Evolutionary conservation across 2,888 invertebrate species (phyloP).

Genomic region (Polyploca ridens): DNA sequence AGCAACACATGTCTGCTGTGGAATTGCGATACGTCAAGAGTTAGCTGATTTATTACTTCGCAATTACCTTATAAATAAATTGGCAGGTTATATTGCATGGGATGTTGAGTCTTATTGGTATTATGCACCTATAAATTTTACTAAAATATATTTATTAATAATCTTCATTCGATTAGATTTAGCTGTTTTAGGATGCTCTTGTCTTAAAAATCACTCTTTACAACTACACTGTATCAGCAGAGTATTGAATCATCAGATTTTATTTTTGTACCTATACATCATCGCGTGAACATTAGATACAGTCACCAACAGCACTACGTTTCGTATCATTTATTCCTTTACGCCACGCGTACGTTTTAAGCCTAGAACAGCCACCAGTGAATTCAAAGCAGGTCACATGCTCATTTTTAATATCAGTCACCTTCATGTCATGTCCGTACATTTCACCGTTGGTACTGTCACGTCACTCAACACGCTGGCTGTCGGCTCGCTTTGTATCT

Average conservation of each 20-base stretch:
- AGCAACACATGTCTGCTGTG: conserved; percentile 1
- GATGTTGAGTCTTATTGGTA: background rate
- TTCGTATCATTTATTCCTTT: too few relatives aligned
- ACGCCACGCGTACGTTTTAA: background rate
- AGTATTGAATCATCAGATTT: too few relatives aligned
- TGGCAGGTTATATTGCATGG: background rate
- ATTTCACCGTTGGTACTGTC: background rate
- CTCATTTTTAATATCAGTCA: background rate
- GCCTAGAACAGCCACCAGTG: background rate
- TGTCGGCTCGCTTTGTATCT: conserved; percentile 12
- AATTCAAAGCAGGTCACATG: background rate
- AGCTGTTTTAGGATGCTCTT: too few relatives aligned
- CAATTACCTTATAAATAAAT: background rate
- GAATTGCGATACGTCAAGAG: conserved; percentile 2
- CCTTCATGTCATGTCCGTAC: background rate
- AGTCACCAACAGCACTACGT: too few relatives aligned
- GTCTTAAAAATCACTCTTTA: too few relatives aligned
- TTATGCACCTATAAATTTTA: too few relatives aligned
- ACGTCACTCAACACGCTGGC: background rate
- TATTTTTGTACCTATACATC: too few relatives aligned
- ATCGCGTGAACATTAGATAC: too few relatives aligned
- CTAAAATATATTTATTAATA: too few relatives aligned
- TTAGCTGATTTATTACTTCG: background rate
- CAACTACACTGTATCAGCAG: too few relatives aligned
- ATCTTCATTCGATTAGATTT: too few relatives aligned